Conservation (phyloP, 2,113 vertebrate genomes). For the Cyanoramphus novaezelandiae region DNA sequence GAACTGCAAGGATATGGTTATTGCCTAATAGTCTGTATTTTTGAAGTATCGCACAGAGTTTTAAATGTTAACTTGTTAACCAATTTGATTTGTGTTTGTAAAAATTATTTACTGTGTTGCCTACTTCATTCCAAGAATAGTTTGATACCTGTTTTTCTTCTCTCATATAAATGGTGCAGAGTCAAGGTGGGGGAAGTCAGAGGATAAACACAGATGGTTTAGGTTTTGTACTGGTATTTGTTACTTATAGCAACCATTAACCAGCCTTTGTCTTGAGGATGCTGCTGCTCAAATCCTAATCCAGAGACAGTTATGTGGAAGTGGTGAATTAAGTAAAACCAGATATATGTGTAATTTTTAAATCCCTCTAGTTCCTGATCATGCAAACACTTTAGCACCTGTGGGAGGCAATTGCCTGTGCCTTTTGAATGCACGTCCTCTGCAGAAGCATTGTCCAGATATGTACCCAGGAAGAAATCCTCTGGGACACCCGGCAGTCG, state of each 20-base stretch:
- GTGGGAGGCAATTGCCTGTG: background rate
- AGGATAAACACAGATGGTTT: background rate
- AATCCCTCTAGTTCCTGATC: background rate
- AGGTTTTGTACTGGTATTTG: background rate
- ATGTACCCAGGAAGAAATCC: fast-evolving
- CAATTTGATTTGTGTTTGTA: background rate
- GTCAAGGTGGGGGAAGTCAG: background rate
- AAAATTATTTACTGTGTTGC: background rate
- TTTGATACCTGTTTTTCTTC: background rate
- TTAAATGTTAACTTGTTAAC: background rate
- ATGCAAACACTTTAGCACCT: background rate
- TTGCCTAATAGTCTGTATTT: background rate
- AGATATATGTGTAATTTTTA: background rate
- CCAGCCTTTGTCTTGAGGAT: background rate
- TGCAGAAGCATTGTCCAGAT: background rate
- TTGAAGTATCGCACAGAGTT: background rate
- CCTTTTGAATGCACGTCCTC: fast-evolving
- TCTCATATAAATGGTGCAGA: fast-evolving
- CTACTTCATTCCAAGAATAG: background rate
- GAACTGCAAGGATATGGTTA: background rate
- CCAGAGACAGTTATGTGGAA: background rate
- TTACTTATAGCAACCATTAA: slow-evolving; percentile 38
- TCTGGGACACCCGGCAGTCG: fast-evolving
- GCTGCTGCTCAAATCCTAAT: background rate
- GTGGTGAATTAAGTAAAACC: slow-evolving; percentile 3